Base-by-base conservation (phyloP, 1,140 invertebrate genomes). In the Manduca sexta region DNA sequence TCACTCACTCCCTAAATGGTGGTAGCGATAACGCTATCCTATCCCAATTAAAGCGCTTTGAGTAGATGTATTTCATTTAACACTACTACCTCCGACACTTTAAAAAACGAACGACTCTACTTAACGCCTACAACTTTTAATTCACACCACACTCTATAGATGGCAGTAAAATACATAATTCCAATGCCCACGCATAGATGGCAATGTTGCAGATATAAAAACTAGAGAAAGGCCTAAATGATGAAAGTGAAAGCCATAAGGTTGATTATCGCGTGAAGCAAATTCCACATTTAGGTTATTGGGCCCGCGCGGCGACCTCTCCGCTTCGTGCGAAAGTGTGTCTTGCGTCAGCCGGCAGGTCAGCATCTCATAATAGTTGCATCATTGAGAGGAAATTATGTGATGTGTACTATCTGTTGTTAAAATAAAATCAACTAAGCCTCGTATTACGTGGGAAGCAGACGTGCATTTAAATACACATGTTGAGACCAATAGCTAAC, bases 311-410 rank as follows among this genome's bases (percentile, higher is more conserved):
- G 55, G 62, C 69, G 64, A 66, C 66, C 64, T 69, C 65, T 55
- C 60, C 15, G 49, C 29, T 59, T 43, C 60, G 69, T 62, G 69
- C 64, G 75, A 81, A 81, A 79, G 75, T 72, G 58, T 67, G 59
- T 75, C 71, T 81, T 81, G 60, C 77, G 50, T 81, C 74, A 82
- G 21, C 21, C 39, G 30, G 55, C 62, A 56, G 70, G 69, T 72
- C 69, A 69, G 49, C 57, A 60, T 69, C 70, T 74, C 64, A 62
- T 71, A 69, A 70, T 53, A 35, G 52, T 78, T 78, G 69, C 70
- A 66, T 78, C 68, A 78, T 57, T 50, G n/a, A 21, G 15, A 59
- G 56, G 60, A 63, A 52, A 52, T 63, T 62, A 56, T 58, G 60
- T 56, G 52, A 52, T 46, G 30, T 26, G 21, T 26, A 26, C 21